Evolutionary conservation across 2,797 vertebrate genomes (phyloP).

Genomic region (Pseudochromis fuscus): DNA sequence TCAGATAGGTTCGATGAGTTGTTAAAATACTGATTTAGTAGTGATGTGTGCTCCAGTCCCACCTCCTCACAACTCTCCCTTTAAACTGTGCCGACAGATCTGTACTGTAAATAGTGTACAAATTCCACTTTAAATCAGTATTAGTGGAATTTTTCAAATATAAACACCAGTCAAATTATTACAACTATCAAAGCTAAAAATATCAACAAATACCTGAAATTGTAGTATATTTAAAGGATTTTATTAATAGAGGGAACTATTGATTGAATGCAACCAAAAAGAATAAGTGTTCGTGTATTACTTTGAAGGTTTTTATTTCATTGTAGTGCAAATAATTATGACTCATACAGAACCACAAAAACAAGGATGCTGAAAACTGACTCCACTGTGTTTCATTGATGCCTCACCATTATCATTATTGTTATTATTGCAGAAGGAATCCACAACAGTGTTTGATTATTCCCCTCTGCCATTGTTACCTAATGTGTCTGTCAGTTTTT

Average conservation of each 20-base stretch:
- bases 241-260: not conserved
- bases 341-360: conserved; percentile 25
- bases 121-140: not conserved
- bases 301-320: conserved; percentile 5
- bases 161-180: too few relatives aligned
- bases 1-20: too few relatives aligned
- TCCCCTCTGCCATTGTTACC: not conserved
- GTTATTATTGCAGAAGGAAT: not conserved
- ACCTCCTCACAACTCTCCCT: not conserved
- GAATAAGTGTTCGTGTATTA: not conserved
- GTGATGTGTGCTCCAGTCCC: too few relatives aligned
- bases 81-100: too few relatives aligned
- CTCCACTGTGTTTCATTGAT: conserved; percentile 17
- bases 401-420: conserved; percentile 1
- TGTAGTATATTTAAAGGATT: not conserved
- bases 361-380: conserved; percentile 31
- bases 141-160: too few relatives aligned
- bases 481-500: conserved; percentile 10
- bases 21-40: too few relatives aligned
- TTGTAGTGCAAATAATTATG: conserved; percentile 19
- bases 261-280: not conserved
- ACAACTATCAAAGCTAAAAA: not conserved
- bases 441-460: not conserved
- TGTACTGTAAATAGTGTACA: not conserved
- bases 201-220: not conserved